These are phyloP conservation scores for Melanotaenia parkinsoni DNA, from an alignment of 2,797 vertebrate genomes.

Conservation along the genomic window DNA sequence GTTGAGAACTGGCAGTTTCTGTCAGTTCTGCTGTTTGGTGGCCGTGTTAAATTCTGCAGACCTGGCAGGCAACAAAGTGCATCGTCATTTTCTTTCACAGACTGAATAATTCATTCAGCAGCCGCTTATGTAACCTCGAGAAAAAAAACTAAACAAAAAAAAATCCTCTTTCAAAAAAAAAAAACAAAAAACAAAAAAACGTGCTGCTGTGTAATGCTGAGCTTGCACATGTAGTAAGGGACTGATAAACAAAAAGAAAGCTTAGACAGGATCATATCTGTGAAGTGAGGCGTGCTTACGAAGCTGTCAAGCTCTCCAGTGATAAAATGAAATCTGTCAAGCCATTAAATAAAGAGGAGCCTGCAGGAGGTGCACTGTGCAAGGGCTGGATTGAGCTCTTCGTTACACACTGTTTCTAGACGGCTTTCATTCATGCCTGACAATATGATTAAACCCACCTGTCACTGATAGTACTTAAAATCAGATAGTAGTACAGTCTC, in stretches of 20 bases:
- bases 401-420: slow-evolving; percentile 30
- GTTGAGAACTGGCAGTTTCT: background rate
- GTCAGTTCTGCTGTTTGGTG: background rate
- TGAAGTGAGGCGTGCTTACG: slow-evolving; percentile 26
- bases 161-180: slow-evolving; percentile 3
- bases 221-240: background rate
- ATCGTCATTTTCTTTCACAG: slow-evolving; percentile 16
- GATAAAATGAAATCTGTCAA: slow-evolving; percentile 42
- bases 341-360: slow-evolving; percentile 26
- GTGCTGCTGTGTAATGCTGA: slow-evolving; percentile 20
- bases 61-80: slow-evolving; percentile 12
- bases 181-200: background rate
- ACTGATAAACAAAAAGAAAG: slow-evolving; percentile 1
- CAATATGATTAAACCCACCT: slow-evolving; percentile 52
- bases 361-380: slow-evolving; percentile 1
- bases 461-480: slow-evolving; percentile 36
- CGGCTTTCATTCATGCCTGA: slow-evolving; percentile 43
- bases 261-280: slow-evolving; percentile 10
- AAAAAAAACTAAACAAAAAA: no score
- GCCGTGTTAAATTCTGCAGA: slow-evolving; percentile 19
- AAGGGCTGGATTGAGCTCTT: slow-evolving; percentile 6
- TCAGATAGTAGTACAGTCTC: slow-evolving; percentile 9
- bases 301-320: slow-evolving; percentile 49
- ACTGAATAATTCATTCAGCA: slow-evolving; percentile 63
- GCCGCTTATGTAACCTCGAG: slow-evolving; percentile 53